Base-by-base conservation (phyloP, 2,113 vertebrate genomes). In the Pimephales promelas region DNA sequence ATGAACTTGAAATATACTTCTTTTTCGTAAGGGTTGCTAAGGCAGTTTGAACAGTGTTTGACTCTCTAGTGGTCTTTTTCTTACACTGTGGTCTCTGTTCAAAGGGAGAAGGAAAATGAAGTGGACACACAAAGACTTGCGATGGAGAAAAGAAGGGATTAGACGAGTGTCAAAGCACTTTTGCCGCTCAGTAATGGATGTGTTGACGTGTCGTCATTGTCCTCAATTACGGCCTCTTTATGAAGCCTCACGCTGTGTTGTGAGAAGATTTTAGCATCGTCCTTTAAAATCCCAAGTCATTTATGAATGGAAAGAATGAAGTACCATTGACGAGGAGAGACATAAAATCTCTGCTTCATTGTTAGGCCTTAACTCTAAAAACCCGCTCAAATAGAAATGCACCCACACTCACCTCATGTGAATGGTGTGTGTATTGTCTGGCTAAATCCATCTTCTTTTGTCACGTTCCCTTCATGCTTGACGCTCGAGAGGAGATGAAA, bases 201-300 rank as follows among this genome's bases (percentile, higher is more conserved):
- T 49, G 59, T 79, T 79, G 57, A 79, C 77, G 31, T 43, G 54
- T n/a, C 31, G 5, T 13, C 10, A 24, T 31, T 4, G 24, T 64
- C 24, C 36, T 79, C 77, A 28, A 79, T 79, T 26, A 62, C 24
- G 14, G 57, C n/a, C 77, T 79, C 56, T 64, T 61, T 79, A 18
- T 47, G 24, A 77, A 34, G 43, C 31, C 31, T 59, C 54, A 26
- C 3, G 22, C 54, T 16, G 34, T 14, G 49, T 26, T 57, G 20
- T 36, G 54, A 59, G 34, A 59, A 54, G 75, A 40, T 77, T 77
- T 77, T 59, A n/a, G 11, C 20, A 72, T 72, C 4, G 52, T 57
- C 6, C 54, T 34, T n/a, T 77, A 10, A 59, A 40, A 24, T 36
- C 49, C 11, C 1, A n/a, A 56, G 49, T 56, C 49, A 56, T 56